Percentiles rank a stretch among this genome's conserved stretches.
phyloP scores from a whole-genome alignment of 2,797 vertebrate genomes.

The Pseudocheirus occidentalis region DNA sequence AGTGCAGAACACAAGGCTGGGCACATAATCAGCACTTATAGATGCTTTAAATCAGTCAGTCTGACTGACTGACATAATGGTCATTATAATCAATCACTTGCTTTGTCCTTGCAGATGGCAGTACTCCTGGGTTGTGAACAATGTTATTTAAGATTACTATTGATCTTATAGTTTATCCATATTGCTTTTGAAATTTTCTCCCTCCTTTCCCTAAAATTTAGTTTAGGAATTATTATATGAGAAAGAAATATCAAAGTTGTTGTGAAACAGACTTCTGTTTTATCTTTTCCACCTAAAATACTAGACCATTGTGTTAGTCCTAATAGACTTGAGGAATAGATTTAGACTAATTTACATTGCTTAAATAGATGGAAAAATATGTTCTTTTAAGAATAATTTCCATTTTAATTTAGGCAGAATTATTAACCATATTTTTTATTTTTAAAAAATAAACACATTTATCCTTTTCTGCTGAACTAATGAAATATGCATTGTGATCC shows the following conservation, averaged over 20 bases:
- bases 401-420: constrained; percentile 57
- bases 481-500: constrained; percentile 69
- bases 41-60: background rate
- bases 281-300: background rate
- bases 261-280: background rate
- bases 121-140: background rate
- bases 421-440: constrained; percentile 64
- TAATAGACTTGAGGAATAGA: constrained; percentile 3
- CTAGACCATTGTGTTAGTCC: background rate
- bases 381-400: constrained; percentile 55
- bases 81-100: constrained; percentile 7
- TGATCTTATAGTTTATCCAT: constrained; percentile 25
- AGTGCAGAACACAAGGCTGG: background rate
- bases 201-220: background rate
- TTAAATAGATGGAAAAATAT: constrained; percentile 38
- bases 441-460: constrained; percentile 69
- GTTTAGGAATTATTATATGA: constrained; percentile 32
- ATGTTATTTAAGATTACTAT: background rate
- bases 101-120: background rate
- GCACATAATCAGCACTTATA: background rate
- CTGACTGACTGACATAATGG: background rate
- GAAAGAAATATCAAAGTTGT: background rate
- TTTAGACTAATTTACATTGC: constrained; percentile 20
- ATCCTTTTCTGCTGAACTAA: constrained; percentile 64
- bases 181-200: constrained; percentile 5